phyloP scores from a whole-genome alignment of 2,797 vertebrate genomes.

The Sebastes umbrosus region DNA sequence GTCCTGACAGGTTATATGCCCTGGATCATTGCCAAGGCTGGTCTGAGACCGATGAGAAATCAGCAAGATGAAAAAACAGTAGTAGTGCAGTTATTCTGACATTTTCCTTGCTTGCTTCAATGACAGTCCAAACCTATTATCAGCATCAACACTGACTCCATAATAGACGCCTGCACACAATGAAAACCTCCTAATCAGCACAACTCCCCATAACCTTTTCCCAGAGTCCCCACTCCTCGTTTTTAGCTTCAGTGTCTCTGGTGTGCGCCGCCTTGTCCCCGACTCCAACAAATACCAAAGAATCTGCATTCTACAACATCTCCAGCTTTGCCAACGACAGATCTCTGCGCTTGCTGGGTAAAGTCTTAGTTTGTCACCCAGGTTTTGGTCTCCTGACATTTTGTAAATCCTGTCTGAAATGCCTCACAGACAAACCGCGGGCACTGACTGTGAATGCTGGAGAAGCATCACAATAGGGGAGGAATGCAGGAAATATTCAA shows the following conservation, averaged over 20 bases:
- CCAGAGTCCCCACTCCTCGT: background rate
- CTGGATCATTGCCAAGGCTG: background rate
- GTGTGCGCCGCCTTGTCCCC: constrained; percentile 15
- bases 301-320: constrained; percentile 27
- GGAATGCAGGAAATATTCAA: constrained; percentile 27
- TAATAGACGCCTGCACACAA: constrained; percentile 3
- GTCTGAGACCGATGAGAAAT: constrained; percentile 2
- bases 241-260: constrained; percentile 3
- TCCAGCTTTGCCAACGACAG: constrained; percentile 21
- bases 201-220: constrained; percentile 12
- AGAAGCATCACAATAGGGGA: constrained; percentile 24
- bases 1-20: background rate
- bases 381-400: constrained; percentile 58
- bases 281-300: constrained; percentile 14
- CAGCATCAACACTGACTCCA: constrained; percentile 2
- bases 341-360: constrained; percentile 18
- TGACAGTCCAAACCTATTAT: background rate
- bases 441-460: constrained; percentile 18
- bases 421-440: constrained; percentile 42
- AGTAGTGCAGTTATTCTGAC: background rate
- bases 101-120: background rate
- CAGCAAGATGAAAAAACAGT: background rate
- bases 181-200: constrained; percentile 23
- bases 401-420: constrained; percentile 55
- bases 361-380: constrained; percentile 52